A percentile compares a stretch with the other conserved stretches of the same genome.
phyloP scores from a whole-genome alignment of 2,113 vertebrate genomes.

The Cygnus atratus region DNA sequence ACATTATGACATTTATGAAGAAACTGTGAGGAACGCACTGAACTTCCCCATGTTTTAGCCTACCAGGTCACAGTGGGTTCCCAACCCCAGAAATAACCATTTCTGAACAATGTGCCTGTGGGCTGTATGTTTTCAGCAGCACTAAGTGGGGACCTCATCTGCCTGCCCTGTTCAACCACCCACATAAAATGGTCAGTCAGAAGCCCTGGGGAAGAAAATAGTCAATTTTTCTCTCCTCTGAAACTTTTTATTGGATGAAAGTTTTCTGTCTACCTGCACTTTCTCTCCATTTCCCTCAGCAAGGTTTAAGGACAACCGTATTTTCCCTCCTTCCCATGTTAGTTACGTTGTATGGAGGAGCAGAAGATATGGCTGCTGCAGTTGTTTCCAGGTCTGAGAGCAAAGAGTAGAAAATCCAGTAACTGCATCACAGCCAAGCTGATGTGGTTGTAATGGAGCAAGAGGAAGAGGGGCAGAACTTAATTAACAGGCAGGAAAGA shows the following conservation, averaged over 20 bases:
- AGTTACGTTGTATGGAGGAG: neutral
- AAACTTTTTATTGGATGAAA: neutral
- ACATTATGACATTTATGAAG: neutral
- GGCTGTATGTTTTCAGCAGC: neutral
- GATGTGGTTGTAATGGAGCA: neutral
- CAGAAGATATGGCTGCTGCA: neutral
- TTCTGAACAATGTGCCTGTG: neutral
- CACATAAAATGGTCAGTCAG: neutral
- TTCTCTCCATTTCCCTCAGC: neutral
- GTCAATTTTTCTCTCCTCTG: neutral
- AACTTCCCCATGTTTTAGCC: neutral
- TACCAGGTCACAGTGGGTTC: neutral
- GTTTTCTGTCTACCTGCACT: neutral
- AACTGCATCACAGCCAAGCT: neutral
- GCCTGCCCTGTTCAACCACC: neutral
- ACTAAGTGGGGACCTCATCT: rapidly evolving
- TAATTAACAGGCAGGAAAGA: neutral
- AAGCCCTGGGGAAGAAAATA: rapidly evolving
- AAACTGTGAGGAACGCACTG: neutral
- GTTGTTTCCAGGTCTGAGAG: neutral
- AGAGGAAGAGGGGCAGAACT: neutral
- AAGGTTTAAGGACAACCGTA: neutral
- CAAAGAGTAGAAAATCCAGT: neutral
- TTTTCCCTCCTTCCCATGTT: neutral
- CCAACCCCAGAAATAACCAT: neutral